These are phyloP conservation scores for Nothocercus julius DNA, from an alignment of 2,113 vertebrate genomes.

Conservation along the genomic window DNA sequence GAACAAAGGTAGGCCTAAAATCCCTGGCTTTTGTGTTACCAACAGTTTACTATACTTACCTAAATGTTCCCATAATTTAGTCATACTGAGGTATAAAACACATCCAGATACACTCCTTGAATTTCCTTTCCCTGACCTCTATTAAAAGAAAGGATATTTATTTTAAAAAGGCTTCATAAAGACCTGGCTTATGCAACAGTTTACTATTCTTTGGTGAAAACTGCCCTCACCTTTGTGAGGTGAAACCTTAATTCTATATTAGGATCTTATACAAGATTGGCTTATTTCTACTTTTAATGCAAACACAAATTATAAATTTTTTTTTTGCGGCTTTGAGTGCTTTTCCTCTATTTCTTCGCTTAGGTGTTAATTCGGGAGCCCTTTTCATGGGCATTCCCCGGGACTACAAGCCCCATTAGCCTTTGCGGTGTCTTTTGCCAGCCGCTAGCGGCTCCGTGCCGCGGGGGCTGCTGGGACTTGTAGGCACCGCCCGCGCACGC, in stretches of 20 bases:
- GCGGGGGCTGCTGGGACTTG: background rate
- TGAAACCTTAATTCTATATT: background rate
- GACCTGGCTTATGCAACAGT: background rate
- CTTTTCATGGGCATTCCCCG: background rate
- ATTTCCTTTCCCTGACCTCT: background rate
- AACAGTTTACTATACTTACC: background rate
- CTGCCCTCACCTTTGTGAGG: too few species aligned
- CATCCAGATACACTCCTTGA: background rate
- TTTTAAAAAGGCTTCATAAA: background rate
- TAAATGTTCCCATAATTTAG: background rate
- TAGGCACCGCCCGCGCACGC: background rate
- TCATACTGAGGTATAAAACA: background rate
- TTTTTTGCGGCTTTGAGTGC: too few species aligned
- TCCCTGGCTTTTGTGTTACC: background rate
- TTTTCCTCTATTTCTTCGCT: too few species aligned
- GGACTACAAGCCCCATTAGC: background rate
- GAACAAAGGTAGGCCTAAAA: too few species aligned
- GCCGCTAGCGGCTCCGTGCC: accelerated
- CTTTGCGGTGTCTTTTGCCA: background rate
- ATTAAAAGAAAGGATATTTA: background rate
- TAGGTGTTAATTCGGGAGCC: background rate
- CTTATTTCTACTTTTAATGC: background rate
- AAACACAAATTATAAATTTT: too few species aligned
- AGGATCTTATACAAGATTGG: background rate
- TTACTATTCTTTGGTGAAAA: background rate